Percentiles rank a stretch among this genome's conserved stretches.
phyloP scores from a whole-genome alignment of 2,113 vertebrate genomes.

The Psettodes erumei region DNA sequence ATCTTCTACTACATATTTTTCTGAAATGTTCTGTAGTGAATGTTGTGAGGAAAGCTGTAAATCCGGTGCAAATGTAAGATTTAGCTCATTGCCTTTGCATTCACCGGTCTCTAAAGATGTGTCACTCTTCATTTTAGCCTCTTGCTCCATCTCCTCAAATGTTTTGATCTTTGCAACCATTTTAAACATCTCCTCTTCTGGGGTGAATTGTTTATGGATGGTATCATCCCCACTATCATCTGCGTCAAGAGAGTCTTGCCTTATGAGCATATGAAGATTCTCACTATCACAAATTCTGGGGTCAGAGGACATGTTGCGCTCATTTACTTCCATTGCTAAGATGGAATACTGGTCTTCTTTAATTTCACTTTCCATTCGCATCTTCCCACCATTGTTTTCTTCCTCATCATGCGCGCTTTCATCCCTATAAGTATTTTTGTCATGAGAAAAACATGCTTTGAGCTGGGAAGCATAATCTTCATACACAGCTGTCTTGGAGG shows the following conservation, averaged over 20 bases:
- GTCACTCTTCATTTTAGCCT: conserved; percentile 88
- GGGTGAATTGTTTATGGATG: conserved; percentile 88
- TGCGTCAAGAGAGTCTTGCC: conserved; percentile 63
- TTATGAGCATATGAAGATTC: conserved; percentile 69
- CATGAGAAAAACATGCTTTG: conserved; percentile 76
- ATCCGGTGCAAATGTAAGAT: conserved; percentile 74
- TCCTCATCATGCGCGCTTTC: conserved; percentile 32
- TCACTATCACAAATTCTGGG: conserved; percentile 79
- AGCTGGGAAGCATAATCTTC: conserved; percentile 76
- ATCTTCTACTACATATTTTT: conserved; percentile 33
- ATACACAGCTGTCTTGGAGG: conserved; percentile 75
- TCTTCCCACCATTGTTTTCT: conserved; percentile 61
- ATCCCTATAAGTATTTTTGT: conserved; percentile 49
- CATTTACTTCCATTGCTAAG: conserved; percentile 80
- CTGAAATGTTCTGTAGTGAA: conserved; percentile 69
- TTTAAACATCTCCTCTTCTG: conserved; percentile 98
- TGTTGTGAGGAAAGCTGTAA: conserved; percentile 81
- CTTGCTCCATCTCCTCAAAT: conserved; percentile 95
- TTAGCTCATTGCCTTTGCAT: conserved; percentile 59
- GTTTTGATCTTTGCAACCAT: conserved; percentile 97
- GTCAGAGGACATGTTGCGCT: conserved; percentile 86
- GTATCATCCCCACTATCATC: conserved; percentile 70
- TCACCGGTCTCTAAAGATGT: conserved; percentile 75
- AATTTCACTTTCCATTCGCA: conserved; percentile 85
- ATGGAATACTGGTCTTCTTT: conserved; percentile 78